Evolutionary conservation across 2,797 vertebrate genomes (phyloP).

Genomic region (Gallinago stenura): DNA sequence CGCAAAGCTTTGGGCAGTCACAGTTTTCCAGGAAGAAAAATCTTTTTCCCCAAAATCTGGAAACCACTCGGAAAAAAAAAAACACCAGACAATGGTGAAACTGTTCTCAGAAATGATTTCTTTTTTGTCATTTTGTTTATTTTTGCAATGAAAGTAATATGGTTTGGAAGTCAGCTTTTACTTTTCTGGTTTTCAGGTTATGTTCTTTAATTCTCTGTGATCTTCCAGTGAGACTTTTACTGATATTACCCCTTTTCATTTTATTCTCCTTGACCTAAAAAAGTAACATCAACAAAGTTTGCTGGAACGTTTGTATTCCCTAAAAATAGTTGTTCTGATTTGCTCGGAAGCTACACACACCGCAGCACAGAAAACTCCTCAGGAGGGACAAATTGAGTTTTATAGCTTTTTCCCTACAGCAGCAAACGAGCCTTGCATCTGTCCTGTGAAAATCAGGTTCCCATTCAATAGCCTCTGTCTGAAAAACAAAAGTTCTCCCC

Average conservation of each 20-base stretch:
- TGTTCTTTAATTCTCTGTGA: not conserved
- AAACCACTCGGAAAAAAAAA: not conserved
- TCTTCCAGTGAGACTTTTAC: not conserved
- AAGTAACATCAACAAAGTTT: not conserved
- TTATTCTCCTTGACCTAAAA: conserved; percentile 14
- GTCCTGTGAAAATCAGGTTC: not conserved
- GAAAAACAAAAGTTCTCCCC: not conserved
- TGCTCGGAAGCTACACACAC: not conserved
- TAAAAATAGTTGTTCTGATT: not conserved
- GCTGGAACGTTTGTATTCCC: not conserved
- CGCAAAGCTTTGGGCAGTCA: not conserved
- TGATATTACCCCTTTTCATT: not conserved
- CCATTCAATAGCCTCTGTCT: not conserved
- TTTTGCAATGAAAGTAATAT: not conserved
- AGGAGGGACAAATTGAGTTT: not conserved
- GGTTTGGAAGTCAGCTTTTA: not conserved
- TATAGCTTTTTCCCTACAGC: not conserved
- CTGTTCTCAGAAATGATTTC: not conserved
- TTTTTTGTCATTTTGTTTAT: not conserved
- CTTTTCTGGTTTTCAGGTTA: not conserved
- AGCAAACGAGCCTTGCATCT: not conserved
- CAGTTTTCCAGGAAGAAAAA: not conserved
- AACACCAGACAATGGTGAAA: not conserved
- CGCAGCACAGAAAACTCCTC: not conserved
- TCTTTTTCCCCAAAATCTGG: not conserved